Base-by-base conservation (phyloP, 2,797 vertebrate genomes). In the Clarias fuscus region DNA sequence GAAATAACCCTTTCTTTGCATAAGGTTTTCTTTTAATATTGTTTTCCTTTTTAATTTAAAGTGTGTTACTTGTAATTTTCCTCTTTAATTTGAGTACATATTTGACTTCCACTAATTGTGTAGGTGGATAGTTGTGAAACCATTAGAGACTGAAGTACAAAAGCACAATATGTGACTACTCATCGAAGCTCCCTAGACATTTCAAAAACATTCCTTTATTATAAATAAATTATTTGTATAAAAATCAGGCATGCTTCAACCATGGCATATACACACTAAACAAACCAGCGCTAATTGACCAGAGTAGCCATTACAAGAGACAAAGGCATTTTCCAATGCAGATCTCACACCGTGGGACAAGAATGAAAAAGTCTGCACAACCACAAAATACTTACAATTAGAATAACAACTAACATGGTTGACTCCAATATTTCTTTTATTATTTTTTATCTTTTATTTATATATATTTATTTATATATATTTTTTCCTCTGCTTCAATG, bases 141-240 rank as follows among this genome's bases (percentile, higher is more conserved):
- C 17, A 15, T 24, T 65, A 64, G 68, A 48, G 37, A 78, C 27
- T 11, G 76, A 48, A 61, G 62, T 13, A 64, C n/a, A 78, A 84
- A 84, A 58, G 27, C 59, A 80, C n/a, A 61, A 82, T 58, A 84
- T 64, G 64, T 73, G 56, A 86, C 59, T 61, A 84, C 86, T 93
- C 93, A 96, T 92, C 89, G 94, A 96, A 94, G 92, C 95, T 93
- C 82, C 92, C 95, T 96, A 94, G 95, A 94, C 91, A 94, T 95
- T 95, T 98, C 96, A 95, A 97, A 98, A 98, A 98, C 97, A 97
- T 98, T 98, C 96, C 96, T 99, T 99, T 98, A 99, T 99, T 98
- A 97, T 97, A 99, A 99, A 99, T 97, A 98, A 96, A 97, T 96
- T 95, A 96, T 96, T 97, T 97, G 97, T 99, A 99, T 97, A 97